A percentile compares a stretch with the other conserved stretches of the same genome.
These are phyloP conservation scores for Alouatta palliata DNA, from an alignment of 2,113 vertebrate species.

Conservation along the genomic window DNA sequence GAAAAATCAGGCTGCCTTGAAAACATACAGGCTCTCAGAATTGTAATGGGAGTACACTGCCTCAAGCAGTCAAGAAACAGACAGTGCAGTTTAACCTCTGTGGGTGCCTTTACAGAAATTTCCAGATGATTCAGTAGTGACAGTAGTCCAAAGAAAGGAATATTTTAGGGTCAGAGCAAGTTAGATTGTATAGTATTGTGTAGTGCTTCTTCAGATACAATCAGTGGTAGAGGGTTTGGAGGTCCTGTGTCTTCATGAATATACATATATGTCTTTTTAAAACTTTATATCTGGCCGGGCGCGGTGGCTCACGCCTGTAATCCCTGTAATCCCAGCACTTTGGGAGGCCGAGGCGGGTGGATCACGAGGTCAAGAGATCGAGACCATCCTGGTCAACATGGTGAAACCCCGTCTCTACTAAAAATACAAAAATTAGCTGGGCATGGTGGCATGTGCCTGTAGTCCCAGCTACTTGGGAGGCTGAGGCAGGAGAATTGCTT, in stretches of 20 bases:
- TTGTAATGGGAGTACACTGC: neutral
- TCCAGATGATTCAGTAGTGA: neutral
- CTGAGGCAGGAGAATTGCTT: too few relatives aligned
- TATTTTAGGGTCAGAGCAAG: neutral
- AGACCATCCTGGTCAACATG: too few relatives aligned
- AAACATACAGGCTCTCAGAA: neutral
- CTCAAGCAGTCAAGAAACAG: neutral
- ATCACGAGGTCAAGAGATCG: too few relatives aligned
- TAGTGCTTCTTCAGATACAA: neutral
- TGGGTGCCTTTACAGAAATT: neutral
- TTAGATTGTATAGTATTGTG: neutral
- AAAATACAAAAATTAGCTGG: too few relatives aligned
- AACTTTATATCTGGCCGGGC: too few relatives aligned
- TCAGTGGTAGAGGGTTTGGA: neutral
- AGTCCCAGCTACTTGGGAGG: too few relatives aligned
- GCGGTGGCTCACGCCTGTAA: too few relatives aligned
- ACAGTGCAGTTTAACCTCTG: neutral
- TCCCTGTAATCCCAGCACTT: too few relatives aligned
- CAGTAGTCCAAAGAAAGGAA: neutral
- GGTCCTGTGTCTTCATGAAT: neutral
- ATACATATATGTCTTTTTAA: neutral
- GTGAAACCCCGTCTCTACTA: too few relatives aligned
- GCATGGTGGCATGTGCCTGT: too few relatives aligned
- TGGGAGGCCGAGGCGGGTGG: too few relatives aligned
- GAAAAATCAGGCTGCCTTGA: neutral